phyloP scores from a whole-genome alignment of 2,888 invertebrate genomes.

The Ptychoptera albimana region DNA sequence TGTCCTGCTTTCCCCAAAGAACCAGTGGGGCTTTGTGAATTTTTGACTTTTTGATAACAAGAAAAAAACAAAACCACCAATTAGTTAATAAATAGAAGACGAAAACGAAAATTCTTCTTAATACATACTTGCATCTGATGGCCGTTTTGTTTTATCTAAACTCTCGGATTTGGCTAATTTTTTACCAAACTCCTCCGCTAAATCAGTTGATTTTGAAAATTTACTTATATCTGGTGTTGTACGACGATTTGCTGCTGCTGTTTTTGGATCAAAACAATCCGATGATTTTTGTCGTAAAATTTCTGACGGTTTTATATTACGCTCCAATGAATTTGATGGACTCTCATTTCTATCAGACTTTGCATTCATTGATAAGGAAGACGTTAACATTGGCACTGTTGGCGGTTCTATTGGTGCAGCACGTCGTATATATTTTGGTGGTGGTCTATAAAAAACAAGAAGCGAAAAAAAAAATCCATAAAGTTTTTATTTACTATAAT shows the following conservation, averaged over 20 bases:
- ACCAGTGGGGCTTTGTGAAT: constrained; percentile 23
- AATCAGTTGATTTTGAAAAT: constrained; percentile 21
- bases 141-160: constrained; percentile 23
- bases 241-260: constrained; percentile 24
- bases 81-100: background rate
- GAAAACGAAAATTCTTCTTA: background rate
- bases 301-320: constrained; percentile 31
- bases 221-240: constrained; percentile 28
- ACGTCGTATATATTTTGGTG: constrained; percentile 45
- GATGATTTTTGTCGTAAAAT: constrained; percentile 30
- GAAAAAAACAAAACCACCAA: no score
- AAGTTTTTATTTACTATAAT: background rate
- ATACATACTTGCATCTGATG: constrained; percentile 13
- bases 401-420: constrained; percentile 40
- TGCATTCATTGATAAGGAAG: background rate
- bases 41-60: no score
- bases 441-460: constrained; percentile 32
- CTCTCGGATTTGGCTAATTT: constrained; percentile 29
- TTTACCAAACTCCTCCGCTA: constrained; percentile 28
- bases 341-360: constrained; percentile 16
- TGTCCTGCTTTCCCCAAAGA: constrained; percentile 23
- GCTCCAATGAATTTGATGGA: constrained; percentile 27
- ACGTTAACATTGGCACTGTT: constrained; percentile 22
- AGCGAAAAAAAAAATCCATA: constrained; percentile 4
- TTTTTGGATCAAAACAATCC: constrained; percentile 27